Conservation (phyloP, 2,888 invertebrate species). For the Chalcosyrphus nemorum region DNA sequence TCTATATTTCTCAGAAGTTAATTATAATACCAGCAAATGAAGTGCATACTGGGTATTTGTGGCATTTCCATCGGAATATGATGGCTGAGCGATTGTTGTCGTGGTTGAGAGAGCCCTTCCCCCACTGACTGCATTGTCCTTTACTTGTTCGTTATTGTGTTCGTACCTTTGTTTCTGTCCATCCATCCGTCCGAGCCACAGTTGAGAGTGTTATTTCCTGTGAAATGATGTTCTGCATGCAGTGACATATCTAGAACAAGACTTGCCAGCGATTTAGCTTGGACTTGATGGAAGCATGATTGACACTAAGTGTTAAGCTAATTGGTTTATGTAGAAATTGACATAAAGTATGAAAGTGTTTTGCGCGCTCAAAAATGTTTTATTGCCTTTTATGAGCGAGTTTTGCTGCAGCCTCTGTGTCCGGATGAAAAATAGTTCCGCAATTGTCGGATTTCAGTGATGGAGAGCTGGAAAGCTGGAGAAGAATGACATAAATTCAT, state of each 20-base stretch:
- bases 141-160: constrained; percentile 44
- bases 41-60: constrained; percentile 72
- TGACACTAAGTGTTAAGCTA: constrained; percentile 67
- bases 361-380: constrained; percentile 24
- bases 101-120: constrained; percentile 43
- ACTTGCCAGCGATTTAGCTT: constrained; percentile 8
- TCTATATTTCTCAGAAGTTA: constrained; percentile 73
- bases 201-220: constrained; percentile 65
- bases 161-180: constrained; percentile 23
- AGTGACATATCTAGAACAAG: constrained; percentile 66
- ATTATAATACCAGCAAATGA: constrained; percentile 73
- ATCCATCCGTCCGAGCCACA: neutral
- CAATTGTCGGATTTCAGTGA: constrained; percentile 16
- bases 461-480: neutral
- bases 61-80: constrained; percentile 72
- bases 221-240: constrained; percentile 68
- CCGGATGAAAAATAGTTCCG: constrained; percentile 44
- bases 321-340: constrained; percentile 66
- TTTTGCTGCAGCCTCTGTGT: constrained; percentile 4
- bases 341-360: constrained; percentile 52
- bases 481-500: constrained; percentile 5
- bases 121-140: constrained; percentile 37
- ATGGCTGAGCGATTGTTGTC: constrained; percentile 72
- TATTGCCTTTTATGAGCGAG: constrained; percentile 41
- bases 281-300: constrained; percentile 43